A percentile compares a stretch with the other conserved stretches of the same genome.
Conservation (phyloP, 2,797 vertebrate species). For the Pogonophryne albipinna region DNA sequence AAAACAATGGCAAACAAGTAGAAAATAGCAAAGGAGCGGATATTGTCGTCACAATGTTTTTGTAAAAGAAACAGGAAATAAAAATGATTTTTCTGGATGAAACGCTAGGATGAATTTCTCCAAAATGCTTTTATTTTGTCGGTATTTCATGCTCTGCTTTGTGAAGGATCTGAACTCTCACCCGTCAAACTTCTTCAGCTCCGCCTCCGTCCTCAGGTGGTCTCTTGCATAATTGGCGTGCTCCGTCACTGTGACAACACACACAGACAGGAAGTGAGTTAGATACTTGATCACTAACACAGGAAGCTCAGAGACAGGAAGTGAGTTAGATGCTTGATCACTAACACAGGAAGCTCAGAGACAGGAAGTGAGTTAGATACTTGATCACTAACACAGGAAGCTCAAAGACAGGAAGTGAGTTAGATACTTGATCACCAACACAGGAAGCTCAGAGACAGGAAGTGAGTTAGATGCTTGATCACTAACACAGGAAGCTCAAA, state of each 20-base stretch:
- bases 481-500: not conserved
- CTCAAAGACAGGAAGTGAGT: not conserved
- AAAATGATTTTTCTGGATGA: no score
- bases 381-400: not conserved
- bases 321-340: not conserved
- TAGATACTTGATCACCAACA: not conserved
- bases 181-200: constrained; percentile 93
- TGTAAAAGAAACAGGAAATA: no score
- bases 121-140: constrained; percentile 2
- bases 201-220: constrained; percentile 87
- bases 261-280: not conserved
- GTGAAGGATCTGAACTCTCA: constrained; percentile 75
- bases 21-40: no score
- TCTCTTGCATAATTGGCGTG: constrained; percentile 93
- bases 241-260: constrained; percentile 89
- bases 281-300: not conserved
- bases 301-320: not conserved
- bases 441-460: not conserved
- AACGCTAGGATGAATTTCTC: no score
- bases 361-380: not conserved
- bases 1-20: no score
- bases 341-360: not conserved
- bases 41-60: no score
- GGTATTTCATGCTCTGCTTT: not conserved
- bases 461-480: not conserved